phyloP scores from a whole-genome alignment of 2,888 invertebrate species.

The Diplazon laetatorius region DNA sequence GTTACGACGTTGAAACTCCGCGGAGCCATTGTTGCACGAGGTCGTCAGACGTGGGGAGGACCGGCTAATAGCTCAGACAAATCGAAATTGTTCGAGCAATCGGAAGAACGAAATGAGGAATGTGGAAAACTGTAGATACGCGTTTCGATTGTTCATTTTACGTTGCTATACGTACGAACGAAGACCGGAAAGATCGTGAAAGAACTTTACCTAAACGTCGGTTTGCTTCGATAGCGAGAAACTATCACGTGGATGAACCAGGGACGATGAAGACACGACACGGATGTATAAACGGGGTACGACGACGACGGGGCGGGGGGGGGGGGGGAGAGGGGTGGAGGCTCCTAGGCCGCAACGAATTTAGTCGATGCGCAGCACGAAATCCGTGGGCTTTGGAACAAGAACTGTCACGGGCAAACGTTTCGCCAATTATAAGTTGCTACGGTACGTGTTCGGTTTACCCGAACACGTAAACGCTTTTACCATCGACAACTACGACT shows the following conservation, averaged over 20 bases:
- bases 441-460: slow-evolving; percentile 72
- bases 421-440: slow-evolving; percentile 78
- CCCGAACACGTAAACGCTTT: slow-evolving; percentile 51
- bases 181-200: slow-evolving; percentile 13
- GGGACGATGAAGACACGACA: slow-evolving; percentile 9
- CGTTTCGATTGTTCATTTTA: no score
- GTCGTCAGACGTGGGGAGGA: background rate
- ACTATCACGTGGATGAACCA: slow-evolving; percentile 36
- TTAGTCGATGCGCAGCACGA: slow-evolving; percentile 68
- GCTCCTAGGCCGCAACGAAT: slow-evolving; percentile 61
- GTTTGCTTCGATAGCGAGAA: slow-evolving; percentile 53
- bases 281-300: slow-evolving; percentile 15
- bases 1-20: slow-evolving; percentile 4
- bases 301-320: no score
- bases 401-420: slow-evolving; percentile 76
- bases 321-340: slow-evolving; percentile 24
- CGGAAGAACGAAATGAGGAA: slow-evolving; percentile 15
- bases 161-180: slow-evolving; percentile 9
- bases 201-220: slow-evolving; percentile 60
- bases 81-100: background rate
- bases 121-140: slow-evolving; percentile 6
- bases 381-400: slow-evolving; percentile 61
- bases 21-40: background rate
- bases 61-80: background rate
- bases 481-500: slow-evolving; percentile 42